Base-by-base conservation (phyloP, 1,140 invertebrate genomes). In the Prorops nasuta region DNA sequence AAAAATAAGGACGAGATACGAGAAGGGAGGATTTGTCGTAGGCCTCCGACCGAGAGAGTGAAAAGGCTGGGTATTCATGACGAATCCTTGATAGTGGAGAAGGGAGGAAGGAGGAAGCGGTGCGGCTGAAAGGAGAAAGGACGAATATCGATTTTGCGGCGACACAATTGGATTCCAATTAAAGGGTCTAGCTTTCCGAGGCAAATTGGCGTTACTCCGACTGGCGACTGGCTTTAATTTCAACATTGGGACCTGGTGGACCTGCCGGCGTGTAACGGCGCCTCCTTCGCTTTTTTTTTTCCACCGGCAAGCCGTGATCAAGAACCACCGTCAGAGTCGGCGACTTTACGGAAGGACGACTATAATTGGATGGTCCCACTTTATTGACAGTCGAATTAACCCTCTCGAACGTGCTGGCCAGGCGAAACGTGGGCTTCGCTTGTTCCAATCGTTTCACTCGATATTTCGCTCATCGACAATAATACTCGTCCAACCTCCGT, bases 321-420 rank as follows among this genome's bases (percentile, higher is more conserved):
- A 8, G 6, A 7, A 17, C 14, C 16, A 37, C 35, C 16, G 15
- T 3, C 15, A 36, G 12, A 16, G 14, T 36, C 12, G 14, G 2
- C 59, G 57, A 40, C 17, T 39, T 34, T 40, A 51, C 48, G 56
- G 45, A 50, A 45, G 53, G 34, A 41, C 59, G 53, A 17, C 54
- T 44, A 46, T 61, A 60, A 61, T 61, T 61, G 59, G 57, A 61
- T 45, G 59, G 59, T 53, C 59, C 49, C 55, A 49, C 57, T 61
- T 61, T 61, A 61, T 56, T 50, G 49, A 61, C 53, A 47, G 28
- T 60, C 54, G 57, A 60, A 61, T 61, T 61, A 61, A 51, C 49
- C 42, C 43, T 20, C 36, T 34, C 49, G 49, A 35, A 46, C 54
- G 57, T 53, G 59, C 36, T 42, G 22, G 36, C 39, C 22, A 44